Evolutionary conservation across 1,140 invertebrate genomes (phyloP), one percentile per base, ranked within the genome.

Genomic region (Drepana arcuata): DNA sequence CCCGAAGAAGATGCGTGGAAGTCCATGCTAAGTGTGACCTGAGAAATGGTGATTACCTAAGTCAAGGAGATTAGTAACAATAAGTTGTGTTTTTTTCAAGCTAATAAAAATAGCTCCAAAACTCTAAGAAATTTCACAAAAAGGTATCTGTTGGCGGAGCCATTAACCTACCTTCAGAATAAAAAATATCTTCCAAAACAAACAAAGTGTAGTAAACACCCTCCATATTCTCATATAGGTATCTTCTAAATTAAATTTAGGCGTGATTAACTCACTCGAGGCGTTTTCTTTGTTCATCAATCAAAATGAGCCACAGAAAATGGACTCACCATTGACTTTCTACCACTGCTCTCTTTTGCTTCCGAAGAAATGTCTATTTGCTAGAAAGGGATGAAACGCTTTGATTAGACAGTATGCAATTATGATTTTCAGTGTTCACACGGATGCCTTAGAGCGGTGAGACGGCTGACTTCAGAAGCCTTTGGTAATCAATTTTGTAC

Each of bases 231-330:
- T 69, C 57, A 69, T 70, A 66, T 73, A n/a, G 24, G 18, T 21
- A 56, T 57, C 39, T 69, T 64, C 65, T 74, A 81, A 81, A 81
- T 81, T 78, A 71, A 78, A 78, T 81, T 78, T 78, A 72, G 72
- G 63, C 62, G 70, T 73, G 66, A 77, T 78, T 67, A 74, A 70
- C 65, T 64, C 61, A 75, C 65, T 79, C 61, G 69, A 81, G 77
- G 77, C 74, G 74, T 79, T 77, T 77, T 79, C 74, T 71, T 60
- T 77, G 72, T 81, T 70, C 74, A 82, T 82, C 72, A 82, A 82
- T 82, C 77, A 79, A 70, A 58, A 35, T 50, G 47, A 60, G 49
- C 56, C 63, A 60, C 58, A 51, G 68, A 59, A 48, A 65, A 53
- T 65, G 54, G 59, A 72, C 65, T 62, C 48, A 61, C 55, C 47